Conservation (phyloP, 2,888 invertebrate species). For the Eupithecia tripunctaria region DNA sequence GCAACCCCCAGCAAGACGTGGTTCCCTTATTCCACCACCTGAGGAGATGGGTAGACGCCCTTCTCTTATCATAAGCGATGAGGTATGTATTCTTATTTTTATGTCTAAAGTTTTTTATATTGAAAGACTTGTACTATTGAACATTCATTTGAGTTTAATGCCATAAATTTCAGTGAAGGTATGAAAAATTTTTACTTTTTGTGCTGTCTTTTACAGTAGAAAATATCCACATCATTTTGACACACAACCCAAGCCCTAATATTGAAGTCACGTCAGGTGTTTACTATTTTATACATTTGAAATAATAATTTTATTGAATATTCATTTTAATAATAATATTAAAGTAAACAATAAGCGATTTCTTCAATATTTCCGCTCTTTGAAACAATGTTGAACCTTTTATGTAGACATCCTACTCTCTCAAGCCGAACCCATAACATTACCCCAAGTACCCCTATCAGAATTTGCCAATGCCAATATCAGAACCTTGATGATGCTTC, state of each 20-base stretch:
- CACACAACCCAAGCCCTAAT: slow-evolving; percentile 46
- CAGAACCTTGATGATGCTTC: slow-evolving; percentile 70
- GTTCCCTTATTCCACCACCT: slow-evolving; percentile 95
- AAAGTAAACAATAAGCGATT: slow-evolving; percentile 30
- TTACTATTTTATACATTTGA: neutral
- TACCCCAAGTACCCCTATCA: slow-evolving; percentile 60
- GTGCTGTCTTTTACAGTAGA: slow-evolving; percentile 56
- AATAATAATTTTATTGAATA: neutral
- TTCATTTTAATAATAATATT: neutral
- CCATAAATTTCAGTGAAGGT: slow-evolving; percentile 66
- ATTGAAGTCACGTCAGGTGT: slow-evolving; percentile 34
- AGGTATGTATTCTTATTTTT: slow-evolving; percentile 87
- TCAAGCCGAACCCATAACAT: slow-evolving; percentile 83
- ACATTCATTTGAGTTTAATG: slow-evolving; percentile 28
- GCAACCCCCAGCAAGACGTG: slow-evolving; percentile 84
- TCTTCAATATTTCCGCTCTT: slow-evolving; percentile 51
- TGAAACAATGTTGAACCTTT: slow-evolving; percentile 56
- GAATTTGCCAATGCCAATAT: slow-evolving; percentile 64
- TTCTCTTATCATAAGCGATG: slow-evolving; percentile 96
- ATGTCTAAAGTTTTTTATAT: slow-evolving; percentile 22
- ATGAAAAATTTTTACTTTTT: slow-evolving; percentile 59
- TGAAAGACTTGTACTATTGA: neutral
- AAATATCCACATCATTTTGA: slow-evolving; percentile 30
- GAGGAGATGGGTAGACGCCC: slow-evolving; percentile 94
- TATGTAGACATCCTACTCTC: slow-evolving; percentile 79